Base-by-base conservation (phyloP, 2,797 vertebrate genomes). In the Poecilia gillii region DNA sequence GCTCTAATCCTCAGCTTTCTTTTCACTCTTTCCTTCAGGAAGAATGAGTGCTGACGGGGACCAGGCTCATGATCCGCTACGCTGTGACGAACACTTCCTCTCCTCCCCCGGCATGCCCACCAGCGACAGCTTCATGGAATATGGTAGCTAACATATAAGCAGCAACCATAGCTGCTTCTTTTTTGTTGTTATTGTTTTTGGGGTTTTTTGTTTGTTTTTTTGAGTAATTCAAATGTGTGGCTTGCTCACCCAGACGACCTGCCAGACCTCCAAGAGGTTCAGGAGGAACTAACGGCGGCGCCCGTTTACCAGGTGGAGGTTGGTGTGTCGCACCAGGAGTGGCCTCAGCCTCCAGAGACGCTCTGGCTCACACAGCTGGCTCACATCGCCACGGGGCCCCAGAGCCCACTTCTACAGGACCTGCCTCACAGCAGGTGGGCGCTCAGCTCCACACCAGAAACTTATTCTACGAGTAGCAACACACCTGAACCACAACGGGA, bases 361-460 rank as follows among this genome's bases (percentile, higher is more conserved):
- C 98, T 96, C 87, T 97, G 97, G 98, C 93, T 99, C 88, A 98
- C 98, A 20, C 98, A 99, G 93, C 92, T 99, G 87, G 98, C 98
- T 80, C 98, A 99, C 90, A 99, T 99, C 12, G 98, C 98, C 85
- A 99, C 98, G 0, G 98, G 98, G 89, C 98, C 98, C 75, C 97
- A 99, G 86, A 99, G 98, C 88, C 98, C 98, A 13, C 94, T 99
- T 78, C 96, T 99, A 84, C 97, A 97, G 90, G 97, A 84, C 39
- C 23, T 76, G 31, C 72, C 88, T 3, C 85, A 76, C 81, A 87
- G 83, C 84, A 92, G 94, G 95, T 95, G 2, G 28, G 62, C 6
- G 4, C 2, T 7, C 66, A 20, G 13, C 31, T 2, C 33, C 31
- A 45, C 33, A 25, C 23, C 39, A 64, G 25, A 57, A 75, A 25